A percentile compares a stretch with the other conserved stretches of the same genome.
phyloP scores from a whole-genome alignment of 2,113 vertebrate genomes.

The Neolamprologus sp. region DNA sequence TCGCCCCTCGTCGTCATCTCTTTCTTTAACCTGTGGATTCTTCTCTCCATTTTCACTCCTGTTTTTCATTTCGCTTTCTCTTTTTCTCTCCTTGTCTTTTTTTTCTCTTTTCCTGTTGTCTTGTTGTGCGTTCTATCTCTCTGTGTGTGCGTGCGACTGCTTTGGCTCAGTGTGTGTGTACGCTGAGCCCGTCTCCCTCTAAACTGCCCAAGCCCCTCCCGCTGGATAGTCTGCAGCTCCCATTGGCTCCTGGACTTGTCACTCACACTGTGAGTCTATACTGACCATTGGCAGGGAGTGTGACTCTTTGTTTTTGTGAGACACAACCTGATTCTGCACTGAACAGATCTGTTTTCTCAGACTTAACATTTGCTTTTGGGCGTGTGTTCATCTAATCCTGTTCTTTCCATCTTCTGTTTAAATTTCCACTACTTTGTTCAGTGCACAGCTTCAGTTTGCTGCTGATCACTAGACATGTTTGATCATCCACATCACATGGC shows the following conservation, averaged over 20 bases:
- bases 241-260: conserved; percentile 60
- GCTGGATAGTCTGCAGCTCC: conserved; percentile 58
- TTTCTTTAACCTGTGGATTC: background rate
- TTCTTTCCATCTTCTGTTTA: background rate
- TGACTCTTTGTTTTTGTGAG: background rate
- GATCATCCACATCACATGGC: background rate
- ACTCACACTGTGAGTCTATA: conserved; percentile 64
- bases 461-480: background rate
- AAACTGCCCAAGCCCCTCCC: conserved; percentile 65
- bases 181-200: conserved; percentile 62
- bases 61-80: conserved; percentile 21
- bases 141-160: rapidly evolving
- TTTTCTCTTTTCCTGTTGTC: background rate
- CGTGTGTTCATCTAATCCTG: background rate
- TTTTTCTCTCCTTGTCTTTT: conserved; percentile 7
- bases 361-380: background rate
- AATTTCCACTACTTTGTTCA: background rate
- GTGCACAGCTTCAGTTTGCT: background rate
- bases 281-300: background rate
- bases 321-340: background rate
- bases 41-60: conserved; percentile 14
- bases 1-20: background rate
- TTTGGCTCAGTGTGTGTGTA: conserved; percentile 57
- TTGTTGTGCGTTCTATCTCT: background rate
- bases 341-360: background rate